These are phyloP conservation scores for Tupaia chinensis DNA, from an alignment of 2,113 vertebrate species.

Conservation along the genomic window DNA sequence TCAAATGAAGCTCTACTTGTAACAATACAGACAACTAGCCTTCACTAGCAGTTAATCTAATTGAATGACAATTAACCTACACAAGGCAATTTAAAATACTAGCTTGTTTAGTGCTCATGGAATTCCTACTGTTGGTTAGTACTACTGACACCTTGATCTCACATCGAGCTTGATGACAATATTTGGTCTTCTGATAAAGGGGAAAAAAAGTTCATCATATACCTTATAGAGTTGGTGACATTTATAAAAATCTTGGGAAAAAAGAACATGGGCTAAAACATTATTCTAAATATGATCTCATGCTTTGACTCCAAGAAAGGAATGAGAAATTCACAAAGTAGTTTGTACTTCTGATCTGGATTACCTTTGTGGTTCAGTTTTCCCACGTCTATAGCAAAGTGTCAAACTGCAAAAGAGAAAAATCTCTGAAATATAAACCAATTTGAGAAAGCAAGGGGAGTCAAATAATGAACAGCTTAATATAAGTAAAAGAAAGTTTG, in stretches of 20 bases:
- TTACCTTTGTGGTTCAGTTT: constrained; percentile 25
- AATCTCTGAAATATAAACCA: constrained; percentile 38
- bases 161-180: neutral
- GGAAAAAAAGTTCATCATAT: neutral
- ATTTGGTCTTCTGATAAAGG: constrained; percentile 21
- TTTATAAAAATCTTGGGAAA: neutral
- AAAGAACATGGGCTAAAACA: neutral
- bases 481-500: neutral
- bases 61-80: neutral
- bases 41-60: neutral
- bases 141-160: neutral
- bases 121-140: neutral
- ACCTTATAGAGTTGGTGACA: neutral
- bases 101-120: neutral
- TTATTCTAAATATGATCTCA: neutral
- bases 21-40: neutral
- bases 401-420: neutral
- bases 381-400: constrained; percentile 7
- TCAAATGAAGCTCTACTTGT: neutral
- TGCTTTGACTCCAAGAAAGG: neutral
- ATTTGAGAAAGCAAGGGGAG: neutral
- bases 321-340: neutral
- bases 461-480: neutral
- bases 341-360: neutral
- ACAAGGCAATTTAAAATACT: neutral